Base-by-base conservation (phyloP, 2,888 invertebrate species). In the Folsomia manolachei region DNA sequence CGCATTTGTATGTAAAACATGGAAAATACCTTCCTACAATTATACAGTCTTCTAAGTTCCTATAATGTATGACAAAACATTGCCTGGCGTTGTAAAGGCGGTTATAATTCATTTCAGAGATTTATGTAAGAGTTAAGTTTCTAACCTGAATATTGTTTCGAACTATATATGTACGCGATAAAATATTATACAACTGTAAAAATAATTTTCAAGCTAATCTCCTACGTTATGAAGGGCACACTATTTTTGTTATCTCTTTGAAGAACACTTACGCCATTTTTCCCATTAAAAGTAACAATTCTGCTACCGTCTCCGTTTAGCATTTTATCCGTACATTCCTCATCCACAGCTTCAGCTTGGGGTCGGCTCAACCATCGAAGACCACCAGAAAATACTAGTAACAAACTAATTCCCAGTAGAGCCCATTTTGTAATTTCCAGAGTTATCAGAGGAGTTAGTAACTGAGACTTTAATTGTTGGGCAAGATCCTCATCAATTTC, bases 401-500 rank as follows among this genome's bases (percentile, higher is more conserved):
- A 27, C 18, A 60, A 21, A 2, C 76, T 74, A n/a, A 75, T 39
- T 0, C 74, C 76, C n/a, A 76, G 18, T 0, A 70, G 2, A 9
- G 63, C 27, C 75, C 75, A 76, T 27, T 70, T 76, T 4, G 64
- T 53, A 39, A 75, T 75, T 21, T 71, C 67, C 2, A 72, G 73
- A n/a, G 51, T 26, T 21, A 73, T 74, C 39, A 75, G 14, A 4
- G 76, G 76, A 25, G 63, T 74, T 27, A 74, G 19, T 9, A 76
- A 39, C 21, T 74, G 70, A 9, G 27, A 23, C 23, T 76, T 72
- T 2, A 76, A 39, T 52, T 76, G 74, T 2, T 74, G 69, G 1
- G 71, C 64, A 1, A 74, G 27, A 21, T 52, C 67, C 25, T 74
- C 69, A 21, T 61, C 27, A 0, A 76, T 61, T 27, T 71, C 67